Conservation (phyloP, 2,888 invertebrate species). For the Cataglyphis livida region DNA sequence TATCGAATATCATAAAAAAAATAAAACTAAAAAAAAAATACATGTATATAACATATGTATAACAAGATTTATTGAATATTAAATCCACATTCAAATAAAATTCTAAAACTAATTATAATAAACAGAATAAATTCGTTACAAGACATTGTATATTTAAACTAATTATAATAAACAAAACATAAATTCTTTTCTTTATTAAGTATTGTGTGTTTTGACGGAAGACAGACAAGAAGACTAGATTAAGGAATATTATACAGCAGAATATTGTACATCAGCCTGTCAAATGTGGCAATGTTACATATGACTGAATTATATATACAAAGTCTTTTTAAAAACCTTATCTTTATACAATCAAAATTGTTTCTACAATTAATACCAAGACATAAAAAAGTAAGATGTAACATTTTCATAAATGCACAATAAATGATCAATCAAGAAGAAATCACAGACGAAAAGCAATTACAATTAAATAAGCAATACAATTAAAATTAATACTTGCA, state of each 20-base stretch:
- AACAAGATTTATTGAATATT: neutral
- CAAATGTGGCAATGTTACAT: conserved; percentile 55
- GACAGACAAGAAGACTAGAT: conserved; percentile 28
- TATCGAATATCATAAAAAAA: neutral
- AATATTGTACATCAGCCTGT: conserved; percentile 2
- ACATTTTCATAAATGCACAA: neutral
- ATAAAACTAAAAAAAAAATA: neutral
- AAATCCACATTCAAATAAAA: neutral
- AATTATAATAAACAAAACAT: neutral
- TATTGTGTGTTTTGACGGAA: conserved; percentile 13
- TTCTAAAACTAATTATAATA: conserved; percentile 30
- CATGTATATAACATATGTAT: neutral
- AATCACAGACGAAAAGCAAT: neutral
- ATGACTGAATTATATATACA: conserved; percentile 38
- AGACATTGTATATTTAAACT: conserved; percentile 13
- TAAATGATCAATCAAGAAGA: neutral
- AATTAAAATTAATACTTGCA: neutral
- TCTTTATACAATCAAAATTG: conserved; percentile 56
- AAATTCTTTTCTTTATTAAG: neutral
- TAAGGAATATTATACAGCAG: neutral
- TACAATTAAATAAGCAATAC: neutral
- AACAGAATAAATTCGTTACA: conserved; percentile 23
- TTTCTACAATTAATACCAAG: conserved; percentile 63
- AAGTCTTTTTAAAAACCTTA: conserved; percentile 36
- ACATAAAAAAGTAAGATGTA: conserved; percentile 68